Percentiles rank a stretch among this genome's conserved stretches.
These are phyloP conservation scores for Battus philenor DNA, from an alignment of 1,140 invertebrate genomes.

Conservation along the genomic window DNA sequence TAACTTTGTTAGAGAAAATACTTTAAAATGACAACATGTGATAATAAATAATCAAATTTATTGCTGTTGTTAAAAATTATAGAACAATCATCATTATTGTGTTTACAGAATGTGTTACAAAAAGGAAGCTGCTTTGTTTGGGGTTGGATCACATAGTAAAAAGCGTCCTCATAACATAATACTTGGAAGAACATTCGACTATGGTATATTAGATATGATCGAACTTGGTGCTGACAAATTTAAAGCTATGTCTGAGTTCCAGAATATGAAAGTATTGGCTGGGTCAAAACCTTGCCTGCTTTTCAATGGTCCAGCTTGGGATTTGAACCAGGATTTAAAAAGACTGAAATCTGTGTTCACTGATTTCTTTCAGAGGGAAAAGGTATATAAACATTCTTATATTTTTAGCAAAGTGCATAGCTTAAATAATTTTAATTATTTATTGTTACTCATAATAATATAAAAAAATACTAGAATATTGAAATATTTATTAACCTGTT, in stretches of 20 bases:
- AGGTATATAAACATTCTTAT: conserved; percentile 65
- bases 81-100: too few species aligned
- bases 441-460: too few species aligned
- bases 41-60: too few species aligned
- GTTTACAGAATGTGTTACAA: conserved; percentile 85
- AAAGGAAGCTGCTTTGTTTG: conserved; percentile 92
- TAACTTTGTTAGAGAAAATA: too few species aligned
- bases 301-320: conserved; percentile 96
- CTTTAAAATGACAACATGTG: too few species aligned
- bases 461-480: too few species aligned
- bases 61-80: too few species aligned
- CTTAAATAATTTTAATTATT: too few species aligned
- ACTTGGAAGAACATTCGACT: conserved; percentile 92
- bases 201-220: conserved; percentile 95
- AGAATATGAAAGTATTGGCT: conserved; percentile 85
- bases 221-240: conserved; percentile 94
- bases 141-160: conserved; percentile 93
- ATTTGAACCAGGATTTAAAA: conserved; percentile 85
- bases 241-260: conserved; percentile 86
- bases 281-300: conserved; percentile 95
- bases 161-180: conserved; percentile 96
- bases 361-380: conserved; percentile 95
- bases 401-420: too few species aligned
- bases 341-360: conserved; percentile 92
- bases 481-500: too few species aligned